Evolutionary conservation across 2,888 invertebrate genomes (phyloP).

Genomic region (Gibbula magus): DNA sequence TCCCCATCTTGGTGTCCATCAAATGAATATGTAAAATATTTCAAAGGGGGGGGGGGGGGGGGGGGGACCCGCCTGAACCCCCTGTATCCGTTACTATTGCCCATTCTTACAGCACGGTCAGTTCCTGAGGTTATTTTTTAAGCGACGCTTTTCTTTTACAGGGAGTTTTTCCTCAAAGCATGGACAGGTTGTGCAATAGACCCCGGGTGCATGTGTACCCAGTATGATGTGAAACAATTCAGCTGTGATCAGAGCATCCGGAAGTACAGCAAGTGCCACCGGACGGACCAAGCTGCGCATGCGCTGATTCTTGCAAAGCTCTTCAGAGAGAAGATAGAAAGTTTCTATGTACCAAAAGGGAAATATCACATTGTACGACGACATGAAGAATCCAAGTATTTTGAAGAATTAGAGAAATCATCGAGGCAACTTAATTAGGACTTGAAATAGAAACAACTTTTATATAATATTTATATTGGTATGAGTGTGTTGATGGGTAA

Average conservation of each 20-base stretch:
- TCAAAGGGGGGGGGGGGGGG: no score
- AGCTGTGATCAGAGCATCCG: background rate
- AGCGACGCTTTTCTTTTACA: background rate
- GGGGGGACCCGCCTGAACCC: no score
- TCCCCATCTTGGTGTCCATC: no score
- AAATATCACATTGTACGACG: slow-evolving; percentile 3
- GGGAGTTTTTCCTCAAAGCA: background rate
- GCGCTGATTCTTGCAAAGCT: slow-evolving; percentile 1
- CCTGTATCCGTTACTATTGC: no score
- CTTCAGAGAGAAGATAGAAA: slow-evolving; percentile 2
- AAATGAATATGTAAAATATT: no score
- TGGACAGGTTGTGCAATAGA: slow-evolving; percentile 9
- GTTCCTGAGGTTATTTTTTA: no score
- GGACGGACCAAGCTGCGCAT: slow-evolving; percentile 5
- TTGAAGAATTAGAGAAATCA: background rate
- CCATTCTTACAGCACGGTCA: background rate
- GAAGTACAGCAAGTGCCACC: slow-evolving; percentile 14
- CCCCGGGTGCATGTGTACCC: slow-evolving; percentile 3
- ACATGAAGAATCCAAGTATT: background rate
- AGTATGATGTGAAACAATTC: background rate
- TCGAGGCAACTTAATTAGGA: no score
- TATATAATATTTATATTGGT: no score
- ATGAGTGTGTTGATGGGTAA: no score
- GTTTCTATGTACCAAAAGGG: slow-evolving; percentile 1
- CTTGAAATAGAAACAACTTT: no score